A percentile compares a stretch with the other conserved stretches of the same genome.
These are phyloP conservation scores for Damaliscus lunatus DNA, from an alignment of 2,113 vertebrate species.

Conservation along the genomic window DNA sequence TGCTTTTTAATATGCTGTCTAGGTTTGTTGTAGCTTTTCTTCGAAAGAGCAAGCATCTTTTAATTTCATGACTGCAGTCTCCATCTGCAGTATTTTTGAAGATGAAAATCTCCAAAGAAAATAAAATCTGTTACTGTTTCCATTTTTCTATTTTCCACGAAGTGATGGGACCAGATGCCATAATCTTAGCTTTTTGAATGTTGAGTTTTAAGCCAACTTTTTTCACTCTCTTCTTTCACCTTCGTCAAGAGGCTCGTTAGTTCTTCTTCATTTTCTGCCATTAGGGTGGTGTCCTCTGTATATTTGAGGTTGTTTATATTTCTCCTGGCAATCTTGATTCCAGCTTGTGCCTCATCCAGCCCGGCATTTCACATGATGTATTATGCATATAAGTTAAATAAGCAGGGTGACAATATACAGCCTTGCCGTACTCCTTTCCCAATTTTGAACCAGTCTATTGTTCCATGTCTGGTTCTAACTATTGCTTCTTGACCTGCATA, in stretches of 20 bases:
- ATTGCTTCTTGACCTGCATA: background rate
- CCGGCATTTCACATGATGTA: background rate
- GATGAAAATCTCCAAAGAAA: background rate
- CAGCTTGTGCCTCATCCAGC: background rate
- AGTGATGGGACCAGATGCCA: background rate
- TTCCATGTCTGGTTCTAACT: background rate
- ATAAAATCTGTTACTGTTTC: background rate
- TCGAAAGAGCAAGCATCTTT: background rate
- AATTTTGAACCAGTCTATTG: background rate
- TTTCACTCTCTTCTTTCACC: background rate
- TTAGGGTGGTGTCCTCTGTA: background rate
- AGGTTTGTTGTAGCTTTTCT: background rate
- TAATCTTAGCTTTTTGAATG: background rate
- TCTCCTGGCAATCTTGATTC: background rate
- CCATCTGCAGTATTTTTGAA: background rate
- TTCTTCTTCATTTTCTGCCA: background rate
- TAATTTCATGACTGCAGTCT: background rate
- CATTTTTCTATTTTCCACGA: background rate
- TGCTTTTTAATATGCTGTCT: background rate
- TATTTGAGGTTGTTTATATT: background rate
- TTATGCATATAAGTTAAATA: background rate
- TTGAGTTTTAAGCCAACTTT: background rate
- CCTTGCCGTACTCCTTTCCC: background rate
- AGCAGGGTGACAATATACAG: background rate
- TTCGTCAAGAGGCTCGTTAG: background rate